phyloP scores from a whole-genome alignment of 2,797 vertebrate genomes.

The Adelosebastes latens region DNA sequence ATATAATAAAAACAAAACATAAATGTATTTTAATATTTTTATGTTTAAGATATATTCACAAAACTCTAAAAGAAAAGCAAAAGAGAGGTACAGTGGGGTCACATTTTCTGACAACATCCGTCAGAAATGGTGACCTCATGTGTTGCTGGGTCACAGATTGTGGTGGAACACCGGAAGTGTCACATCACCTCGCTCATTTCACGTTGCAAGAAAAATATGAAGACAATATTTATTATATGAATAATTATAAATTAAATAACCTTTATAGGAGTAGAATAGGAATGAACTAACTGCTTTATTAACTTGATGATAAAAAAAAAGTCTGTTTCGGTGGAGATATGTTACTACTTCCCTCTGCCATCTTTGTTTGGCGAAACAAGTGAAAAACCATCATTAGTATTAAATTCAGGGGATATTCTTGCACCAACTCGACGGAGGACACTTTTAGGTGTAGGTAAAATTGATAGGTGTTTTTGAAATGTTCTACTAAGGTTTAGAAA shows the following conservation, averaged over 20 bases:
- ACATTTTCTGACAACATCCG: too few species aligned
- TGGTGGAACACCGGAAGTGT: not conserved
- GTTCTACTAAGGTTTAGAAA: not conserved
- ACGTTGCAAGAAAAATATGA: not conserved
- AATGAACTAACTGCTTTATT: too few species aligned
- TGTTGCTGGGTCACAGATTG: too few species aligned
- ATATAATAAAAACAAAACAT: too few species aligned
- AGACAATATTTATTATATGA: not conserved
- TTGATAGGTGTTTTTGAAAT: not conserved
- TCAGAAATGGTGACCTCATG: too few species aligned
- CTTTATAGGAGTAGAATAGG: not conserved
- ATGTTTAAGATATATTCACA: too few species aligned
- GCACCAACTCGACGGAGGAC: not conserved
- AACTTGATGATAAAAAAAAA: not conserved
- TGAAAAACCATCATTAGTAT: not conserved
- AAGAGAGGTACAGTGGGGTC: too few species aligned
- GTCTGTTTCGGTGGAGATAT: too few species aligned
- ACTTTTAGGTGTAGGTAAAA: not conserved
- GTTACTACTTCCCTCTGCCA: not conserved
- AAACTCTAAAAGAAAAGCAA: too few species aligned
- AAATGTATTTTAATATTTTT: too few species aligned
- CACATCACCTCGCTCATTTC: not conserved
- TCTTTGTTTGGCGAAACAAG: not conserved
- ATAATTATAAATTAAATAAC: not conserved
- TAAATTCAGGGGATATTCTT: not conserved